Evolutionary conservation across 2,113 vertebrate genomes (phyloP).

Genomic region (Acanthisitta chloris): DNA sequence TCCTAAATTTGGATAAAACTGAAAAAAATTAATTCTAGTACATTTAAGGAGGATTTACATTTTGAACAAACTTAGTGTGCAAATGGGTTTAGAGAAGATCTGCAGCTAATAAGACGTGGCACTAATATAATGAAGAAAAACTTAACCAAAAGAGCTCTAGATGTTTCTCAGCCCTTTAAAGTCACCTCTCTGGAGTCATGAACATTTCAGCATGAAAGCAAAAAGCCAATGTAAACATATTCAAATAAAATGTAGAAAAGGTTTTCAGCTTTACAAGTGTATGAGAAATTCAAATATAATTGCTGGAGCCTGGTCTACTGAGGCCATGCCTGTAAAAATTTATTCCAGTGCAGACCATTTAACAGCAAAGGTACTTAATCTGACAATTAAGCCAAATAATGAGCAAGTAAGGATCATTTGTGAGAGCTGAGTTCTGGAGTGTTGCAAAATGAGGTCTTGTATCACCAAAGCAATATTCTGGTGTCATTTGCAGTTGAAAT

Average conservation of each 20-base stretch:
- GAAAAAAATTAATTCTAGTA: background rate
- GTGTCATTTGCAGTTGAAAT: background rate
- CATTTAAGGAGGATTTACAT: background rate
- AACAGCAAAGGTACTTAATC: background rate
- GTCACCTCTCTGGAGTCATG: background rate
- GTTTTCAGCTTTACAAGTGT: background rate
- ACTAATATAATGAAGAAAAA: background rate
- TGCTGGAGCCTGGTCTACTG: background rate
- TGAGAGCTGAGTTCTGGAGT: background rate
- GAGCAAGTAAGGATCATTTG: background rate
- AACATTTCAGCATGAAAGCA: background rate
- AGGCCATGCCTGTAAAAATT: background rate
- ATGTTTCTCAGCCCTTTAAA: background rate
- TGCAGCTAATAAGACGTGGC: background rate
- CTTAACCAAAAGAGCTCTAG: background rate
- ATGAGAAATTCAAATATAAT: background rate
- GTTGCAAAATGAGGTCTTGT: background rate
- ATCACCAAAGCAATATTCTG: background rate
- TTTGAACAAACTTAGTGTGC: background rate
- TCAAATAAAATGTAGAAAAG: background rate
- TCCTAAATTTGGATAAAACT: background rate
- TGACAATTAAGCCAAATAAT: background rate
- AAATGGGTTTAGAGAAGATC: background rate
- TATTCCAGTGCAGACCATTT: background rate
- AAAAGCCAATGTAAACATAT: background rate